These are phyloP conservation scores for Protodeltote pygarga DNA, from an alignment of 2,888 invertebrate genomes.

Conservation along the genomic window DNA sequence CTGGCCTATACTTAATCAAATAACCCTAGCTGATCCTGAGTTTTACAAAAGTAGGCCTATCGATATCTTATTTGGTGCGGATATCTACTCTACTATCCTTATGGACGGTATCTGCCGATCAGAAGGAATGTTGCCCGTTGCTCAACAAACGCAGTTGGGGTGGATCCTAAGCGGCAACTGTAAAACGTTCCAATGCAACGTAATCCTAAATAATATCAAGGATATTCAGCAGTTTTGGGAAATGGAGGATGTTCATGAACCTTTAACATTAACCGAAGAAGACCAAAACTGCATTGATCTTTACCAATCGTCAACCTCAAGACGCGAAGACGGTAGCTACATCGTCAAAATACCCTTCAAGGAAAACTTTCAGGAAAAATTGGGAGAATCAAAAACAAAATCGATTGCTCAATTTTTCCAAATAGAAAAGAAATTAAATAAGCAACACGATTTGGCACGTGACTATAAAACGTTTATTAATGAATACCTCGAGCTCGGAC, in stretches of 20 bases:
- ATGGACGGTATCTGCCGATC: background rate
- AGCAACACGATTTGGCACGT: background rate
- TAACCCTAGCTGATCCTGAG: background rate
- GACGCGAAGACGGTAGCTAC: background rate
- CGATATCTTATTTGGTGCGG: background rate
- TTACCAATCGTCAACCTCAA: background rate
- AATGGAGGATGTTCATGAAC: slow-evolving; percentile 1
- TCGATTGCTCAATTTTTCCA: background rate
- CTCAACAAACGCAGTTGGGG: slow-evolving; percentile 7
- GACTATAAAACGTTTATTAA: background rate
- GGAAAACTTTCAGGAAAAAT: background rate
- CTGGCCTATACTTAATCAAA: background rate
- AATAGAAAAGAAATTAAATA: background rate
- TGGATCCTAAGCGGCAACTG: background rate
- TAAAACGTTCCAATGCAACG: slow-evolving; percentile 3
- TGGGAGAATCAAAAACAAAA: slow-evolving; percentile 1
- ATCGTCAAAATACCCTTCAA: slow-evolving; percentile 1
- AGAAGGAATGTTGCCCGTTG: background rate
- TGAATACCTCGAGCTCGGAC: background rate
- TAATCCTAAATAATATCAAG: background rate
- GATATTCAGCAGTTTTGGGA: background rate
- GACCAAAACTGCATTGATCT: background rate
- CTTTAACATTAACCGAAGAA: background rate
- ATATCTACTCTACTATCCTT: background rate
- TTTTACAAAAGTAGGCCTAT: background rate